Percentiles rank a stretch among this genome's conserved stretches.
Conservation (phyloP, 2,797 vertebrate species). For the Microctenopoma steveboyesi region DNA sequence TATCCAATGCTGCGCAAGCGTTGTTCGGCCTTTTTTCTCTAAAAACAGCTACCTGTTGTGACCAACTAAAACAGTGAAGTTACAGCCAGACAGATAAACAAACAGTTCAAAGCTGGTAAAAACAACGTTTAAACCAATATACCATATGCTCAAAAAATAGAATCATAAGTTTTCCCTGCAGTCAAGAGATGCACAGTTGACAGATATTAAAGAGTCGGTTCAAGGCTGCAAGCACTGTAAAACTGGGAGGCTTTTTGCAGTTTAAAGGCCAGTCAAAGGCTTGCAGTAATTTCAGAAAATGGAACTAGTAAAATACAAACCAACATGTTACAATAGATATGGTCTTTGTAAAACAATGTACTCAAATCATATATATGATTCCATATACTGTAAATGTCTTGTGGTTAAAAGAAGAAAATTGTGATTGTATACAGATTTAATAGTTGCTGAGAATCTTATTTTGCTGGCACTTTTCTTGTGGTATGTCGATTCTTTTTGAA, state of each 20-base stretch:
- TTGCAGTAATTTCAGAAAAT: not conserved
- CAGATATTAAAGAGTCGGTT: not conserved
- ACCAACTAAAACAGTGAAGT: not conserved
- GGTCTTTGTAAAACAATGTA: conserved; percentile 22
- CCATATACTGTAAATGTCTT: conserved; percentile 36
- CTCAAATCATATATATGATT: conserved; percentile 14
- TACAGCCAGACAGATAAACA: not conserved
- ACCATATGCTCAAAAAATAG: not conserved
- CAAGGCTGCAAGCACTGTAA: too few species aligned
- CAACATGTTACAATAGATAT: not conserved
- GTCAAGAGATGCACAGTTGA: too few species aligned
- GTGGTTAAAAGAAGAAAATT: conserved; percentile 22
- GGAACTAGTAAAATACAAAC: not conserved
- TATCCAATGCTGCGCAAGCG: not conserved
- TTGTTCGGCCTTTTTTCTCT: not conserved
- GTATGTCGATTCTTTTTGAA: conserved; percentile 26
- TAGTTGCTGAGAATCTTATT: conserved; percentile 34
- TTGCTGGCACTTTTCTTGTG: conserved; percentile 51
- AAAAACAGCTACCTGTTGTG: not conserved
- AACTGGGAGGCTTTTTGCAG: too few species aligned
- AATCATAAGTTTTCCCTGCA: too few species aligned
- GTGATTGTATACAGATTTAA: conserved; percentile 20
- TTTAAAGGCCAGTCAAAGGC: not conserved
- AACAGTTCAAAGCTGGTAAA: not conserved
- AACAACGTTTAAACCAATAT: not conserved